Base-by-base conservation (phyloP, 2,113 vertebrate species). In the Cromileptes altivelis region DNA sequence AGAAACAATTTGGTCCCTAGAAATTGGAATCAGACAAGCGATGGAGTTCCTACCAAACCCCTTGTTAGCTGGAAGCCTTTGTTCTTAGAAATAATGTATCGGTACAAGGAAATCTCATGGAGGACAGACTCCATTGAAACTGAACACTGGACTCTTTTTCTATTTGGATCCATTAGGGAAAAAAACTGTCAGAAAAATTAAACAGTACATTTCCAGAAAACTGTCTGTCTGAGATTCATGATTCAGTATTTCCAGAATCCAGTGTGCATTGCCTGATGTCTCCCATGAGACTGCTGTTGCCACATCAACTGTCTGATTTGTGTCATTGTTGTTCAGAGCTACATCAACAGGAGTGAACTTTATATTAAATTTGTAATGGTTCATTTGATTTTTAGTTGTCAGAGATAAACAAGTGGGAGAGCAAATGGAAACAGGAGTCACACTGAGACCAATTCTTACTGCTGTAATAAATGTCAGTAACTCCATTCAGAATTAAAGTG, bases 21-120 rank as follows among this genome's bases (percentile, higher is more conserved):
- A 84, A 85, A 89, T 52, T 82, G 78, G 56, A 84, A 70, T 61
- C 69, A 76, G 71, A 76, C 27, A 75, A 73, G 84, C 82, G 78
- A 88, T 86, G 80, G 40, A 70, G 70, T 75, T 81, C 49, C 62
- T 8, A 30, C 56, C 40, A 73, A 76, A 81, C 21, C 60, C 40
- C 63, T 80, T 15, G 56, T 79, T 70, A 84, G 64, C 56, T 60
- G 42, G 81, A 79, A 81, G 69, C 47, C 63, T 30, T 74, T 69
- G 37, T 81, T 76, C 76, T 78, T 25, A 58, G 14, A 62, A 30
- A 33, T 81, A 80, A 86, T 85, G 50, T 37, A 49, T 75, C 47
- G 13, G 58, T 45, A 4, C 10, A 0, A 56, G 14, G 33, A 69
- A 76, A 78, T 21, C 50, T 78, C 75, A 82, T 40, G 69, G 19